A percentile compares a stretch with the other conserved stretches of the same genome.
Evolutionary conservation across 2,888 invertebrate genomes (phyloP).

Genomic region (Gymnocheta viridis): DNA sequence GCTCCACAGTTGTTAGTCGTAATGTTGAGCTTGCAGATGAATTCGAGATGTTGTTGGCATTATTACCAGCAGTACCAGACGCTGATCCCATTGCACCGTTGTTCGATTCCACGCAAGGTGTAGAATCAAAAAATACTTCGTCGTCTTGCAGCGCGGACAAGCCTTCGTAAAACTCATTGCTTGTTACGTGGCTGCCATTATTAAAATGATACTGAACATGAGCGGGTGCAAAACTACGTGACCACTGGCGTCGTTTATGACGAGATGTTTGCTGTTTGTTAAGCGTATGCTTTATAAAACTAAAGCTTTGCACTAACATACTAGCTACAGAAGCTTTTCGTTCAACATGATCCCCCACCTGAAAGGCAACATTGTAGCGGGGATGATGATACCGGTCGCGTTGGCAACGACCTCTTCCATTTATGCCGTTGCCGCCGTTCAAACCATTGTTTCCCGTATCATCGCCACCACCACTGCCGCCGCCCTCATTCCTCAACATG

Average conservation of each 20-base stretch:
- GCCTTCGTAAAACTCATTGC: slow-evolving; percentile 82
- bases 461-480: not conserved
- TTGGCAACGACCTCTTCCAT: slow-evolving; percentile 44
- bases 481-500: slow-evolving; percentile 24
- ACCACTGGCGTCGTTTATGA: slow-evolving; percentile 84
- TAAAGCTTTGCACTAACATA: slow-evolving; percentile 79
- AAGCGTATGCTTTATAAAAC: slow-evolving; percentile 83
- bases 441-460: not conserved
- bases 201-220: slow-evolving; percentile 79
- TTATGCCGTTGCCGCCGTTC: not conserved
- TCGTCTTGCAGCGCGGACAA: slow-evolving; percentile 82
- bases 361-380: slow-evolving; percentile 73
- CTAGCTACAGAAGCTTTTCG: slow-evolving; percentile 80
- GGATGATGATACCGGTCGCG: slow-evolving; percentile 59
- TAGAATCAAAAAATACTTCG: slow-evolving; percentile 84
- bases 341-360: slow-evolving; percentile 80
- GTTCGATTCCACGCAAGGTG: slow-evolving; percentile 72
- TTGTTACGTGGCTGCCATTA: slow-evolving; percentile 55
- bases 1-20: slow-evolving; percentile 59
- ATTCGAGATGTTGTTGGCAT: slow-evolving; percentile 33
- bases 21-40: slow-evolving; percentile 13
- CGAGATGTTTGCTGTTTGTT: slow-evolving; percentile 80
- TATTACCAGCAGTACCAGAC: slow-evolving; percentile 36
- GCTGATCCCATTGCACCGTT: slow-evolving; percentile 30
- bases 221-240: slow-evolving; percentile 87